Conservation (phyloP, 2,888 invertebrate species). For the Caenorhabditis wallacei region DNA sequence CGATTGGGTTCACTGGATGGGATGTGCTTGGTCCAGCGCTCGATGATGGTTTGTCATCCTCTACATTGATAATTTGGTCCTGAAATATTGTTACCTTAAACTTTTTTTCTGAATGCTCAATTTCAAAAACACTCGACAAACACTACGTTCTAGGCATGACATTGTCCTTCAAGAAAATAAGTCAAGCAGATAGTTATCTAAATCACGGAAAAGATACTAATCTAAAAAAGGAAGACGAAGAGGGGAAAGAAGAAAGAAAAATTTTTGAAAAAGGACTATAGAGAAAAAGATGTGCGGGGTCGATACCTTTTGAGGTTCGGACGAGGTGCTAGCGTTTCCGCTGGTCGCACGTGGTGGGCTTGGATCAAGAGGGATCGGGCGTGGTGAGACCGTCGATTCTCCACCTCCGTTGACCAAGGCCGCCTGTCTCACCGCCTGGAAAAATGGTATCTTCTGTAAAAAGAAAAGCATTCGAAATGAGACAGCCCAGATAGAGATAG, state of each 20-base stretch:
- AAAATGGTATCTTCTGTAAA: slow-evolving; percentile 28
- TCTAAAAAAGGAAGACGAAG: not conserved
- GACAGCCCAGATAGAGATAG: slow-evolving; percentile 4
- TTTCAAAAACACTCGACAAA: not conserved
- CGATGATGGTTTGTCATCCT: slow-evolving; percentile 37
- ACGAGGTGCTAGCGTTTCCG: slow-evolving; percentile 23
- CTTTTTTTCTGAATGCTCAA: not conserved
- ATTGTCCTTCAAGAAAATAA: not conserved
- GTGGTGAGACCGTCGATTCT: slow-evolving; percentile 70
- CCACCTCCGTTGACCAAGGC: slow-evolving; percentile 58
- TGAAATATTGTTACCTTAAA: not conserved
- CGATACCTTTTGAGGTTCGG: slow-evolving; percentile 36
- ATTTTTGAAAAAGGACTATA: not conserved
- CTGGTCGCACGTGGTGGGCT: slow-evolving; percentile 72
- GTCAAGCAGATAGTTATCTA: slow-evolving; percentile 5
- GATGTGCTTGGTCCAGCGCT: slow-evolving; percentile 20
- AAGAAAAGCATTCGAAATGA: slow-evolving; percentile 2
- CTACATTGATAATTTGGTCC: slow-evolving; percentile 27
- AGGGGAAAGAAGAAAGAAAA: not conserved
- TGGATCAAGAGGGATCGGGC: slow-evolving; percentile 79
- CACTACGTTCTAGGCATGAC: slow-evolving; percentile 13
- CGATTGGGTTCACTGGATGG: slow-evolving; percentile 52
- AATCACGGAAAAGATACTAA: not conserved
- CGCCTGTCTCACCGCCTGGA: slow-evolving; percentile 61
- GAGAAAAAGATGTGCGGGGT: not conserved